Evolutionary conservation across 2,888 invertebrate species (phyloP), one percentile per base, ranked within the genome.

Genomic region (Stenotaenia linearis): DNA sequence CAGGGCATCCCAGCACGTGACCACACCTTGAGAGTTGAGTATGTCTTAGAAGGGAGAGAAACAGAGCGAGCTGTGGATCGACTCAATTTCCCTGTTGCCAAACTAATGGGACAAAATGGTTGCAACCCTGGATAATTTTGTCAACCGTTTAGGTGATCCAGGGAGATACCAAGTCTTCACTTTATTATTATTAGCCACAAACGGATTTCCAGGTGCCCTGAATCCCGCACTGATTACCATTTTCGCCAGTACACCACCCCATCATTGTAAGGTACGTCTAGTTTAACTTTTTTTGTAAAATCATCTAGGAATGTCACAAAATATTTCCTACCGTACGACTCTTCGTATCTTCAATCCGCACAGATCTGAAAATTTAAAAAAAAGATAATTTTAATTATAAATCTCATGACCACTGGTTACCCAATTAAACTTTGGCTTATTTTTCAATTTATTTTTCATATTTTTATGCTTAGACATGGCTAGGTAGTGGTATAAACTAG

Each of bases 131-230:
- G 78, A 78, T 37, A 50, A 61, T 61, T 78, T 78, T 30, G n/a
- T 78, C 18, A 50, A 61, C 30, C 23, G 78, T n/a, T 30, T 78
- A 21, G 78, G 78, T n/a, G 61, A 78, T 18, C 78, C 78, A 23
- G 78, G 78, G n/a, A 56, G 69, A 30, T 78, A 78, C 32, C 78
- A 78, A 21, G 78, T 78, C 28, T 78, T 78, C 32, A 61, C 23
- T 15, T 56, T 78, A 18, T 32, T 78, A 7, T 25, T 78, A n/a
- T 37, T 78, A 23, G 56, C 61, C 32, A 28, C 78, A 4, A 78
- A 78, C 61, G 78, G 45, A 15, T 78, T 78, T 21, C 78, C 78
- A 56, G 61, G 23, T 23, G 78, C 56, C 32, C 56, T 78, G 61
- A 78, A 78, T 61, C 56, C 78, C 1, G 23, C 30, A 18, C 61